These are phyloP conservation scores for Alviniconcha strummeri DNA, from an alignment of 2,888 invertebrate species.

Conservation along the genomic window DNA sequence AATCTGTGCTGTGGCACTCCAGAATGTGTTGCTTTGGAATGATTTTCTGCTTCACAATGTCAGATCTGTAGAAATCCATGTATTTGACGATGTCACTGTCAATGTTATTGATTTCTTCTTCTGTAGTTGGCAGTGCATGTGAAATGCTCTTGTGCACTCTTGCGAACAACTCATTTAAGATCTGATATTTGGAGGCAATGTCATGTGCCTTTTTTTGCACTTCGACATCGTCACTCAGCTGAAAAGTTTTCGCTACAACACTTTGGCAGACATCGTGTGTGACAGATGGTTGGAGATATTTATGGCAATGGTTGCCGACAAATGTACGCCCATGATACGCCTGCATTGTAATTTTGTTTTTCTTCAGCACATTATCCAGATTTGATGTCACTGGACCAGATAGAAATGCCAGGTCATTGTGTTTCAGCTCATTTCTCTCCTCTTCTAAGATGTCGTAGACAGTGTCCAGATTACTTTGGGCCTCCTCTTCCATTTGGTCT, in stretches of 20 bases:
- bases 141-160: not conserved
- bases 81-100: no score
- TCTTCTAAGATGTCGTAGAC: not conserved
- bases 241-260: not conserved
- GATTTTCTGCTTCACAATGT: no score
- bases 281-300: no score
- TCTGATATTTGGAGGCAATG: not conserved
- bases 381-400: conserved; percentile 9
- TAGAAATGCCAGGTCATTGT: not conserved
- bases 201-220: not conserved
- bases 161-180: not conserved
- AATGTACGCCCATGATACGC: no score
- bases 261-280: not conserved
- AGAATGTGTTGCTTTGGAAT: no score
- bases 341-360: not conserved
- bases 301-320: no score
- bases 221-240: not conserved
- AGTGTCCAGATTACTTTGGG: no score
- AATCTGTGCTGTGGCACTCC: no score
- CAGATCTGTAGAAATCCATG: no score
- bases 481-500: no score
- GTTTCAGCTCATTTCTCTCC: not conserved
- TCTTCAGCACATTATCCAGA: not conserved
- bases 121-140: no score
- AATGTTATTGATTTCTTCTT: no score